Conservation (phyloP, 2,888 invertebrate genomes). For the Exocentrus adspersus region DNA sequence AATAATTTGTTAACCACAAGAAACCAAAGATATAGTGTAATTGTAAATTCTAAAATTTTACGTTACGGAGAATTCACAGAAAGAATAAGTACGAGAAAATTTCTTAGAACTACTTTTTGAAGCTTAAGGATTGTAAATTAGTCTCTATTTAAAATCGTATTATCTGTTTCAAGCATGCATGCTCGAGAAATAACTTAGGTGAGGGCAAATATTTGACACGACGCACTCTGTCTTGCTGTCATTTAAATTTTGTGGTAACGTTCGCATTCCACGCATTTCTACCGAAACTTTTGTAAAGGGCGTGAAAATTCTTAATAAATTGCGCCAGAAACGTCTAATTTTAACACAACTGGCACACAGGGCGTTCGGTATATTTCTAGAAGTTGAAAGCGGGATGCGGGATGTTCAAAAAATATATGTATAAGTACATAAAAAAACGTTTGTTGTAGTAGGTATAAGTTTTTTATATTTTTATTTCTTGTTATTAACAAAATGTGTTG, state of each 20-base stretch:
- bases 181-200: slow-evolving; percentile 14
- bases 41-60: too few species aligned
- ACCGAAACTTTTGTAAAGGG: slow-evolving; percentile 27
- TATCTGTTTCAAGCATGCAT: slow-evolving; percentile 6
- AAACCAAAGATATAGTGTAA: too few species aligned
- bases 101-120: background rate
- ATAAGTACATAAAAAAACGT: too few species aligned
- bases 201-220: slow-evolving; percentile 20
- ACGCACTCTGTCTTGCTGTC: slow-evolving; percentile 42
- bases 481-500: too few species aligned
- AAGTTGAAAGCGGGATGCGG: background rate
- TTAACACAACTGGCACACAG: slow-evolving; percentile 10
- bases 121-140: slow-evolving; percentile 9
- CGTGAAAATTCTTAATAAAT: slow-evolving; percentile 40
- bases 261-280: slow-evolving; percentile 33
- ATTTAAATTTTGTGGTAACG: slow-evolving; percentile 38
- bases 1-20: too few species aligned
- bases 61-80: too few species aligned
- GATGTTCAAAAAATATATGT: background rate
- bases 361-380: slow-evolving; percentile 13
- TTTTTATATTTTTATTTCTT: too few species aligned
- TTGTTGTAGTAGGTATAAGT: too few species aligned
- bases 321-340: slow-evolving; percentile 25
- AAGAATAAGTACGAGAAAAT: background rate
- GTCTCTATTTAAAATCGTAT: slow-evolving; percentile 18